Base-by-base conservation (phyloP, 2,797 vertebrate genomes). In the Pangasius macronema region DNA sequence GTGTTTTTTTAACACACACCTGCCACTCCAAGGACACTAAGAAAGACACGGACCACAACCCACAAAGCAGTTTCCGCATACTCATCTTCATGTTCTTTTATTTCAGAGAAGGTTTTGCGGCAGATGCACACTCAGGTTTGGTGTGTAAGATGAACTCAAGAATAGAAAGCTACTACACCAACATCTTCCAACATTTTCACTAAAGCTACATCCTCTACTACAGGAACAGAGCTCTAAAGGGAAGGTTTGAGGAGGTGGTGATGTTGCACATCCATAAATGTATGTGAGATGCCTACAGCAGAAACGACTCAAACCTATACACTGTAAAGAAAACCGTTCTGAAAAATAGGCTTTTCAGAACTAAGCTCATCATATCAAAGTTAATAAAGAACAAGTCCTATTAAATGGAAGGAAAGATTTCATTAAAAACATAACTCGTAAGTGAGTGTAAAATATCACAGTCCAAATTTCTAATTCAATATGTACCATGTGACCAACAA, bases 91-190 rank as follows among this genome's bases (percentile, higher is more conserved):
- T 53, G 75, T 77, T 49, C 42, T 86, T 86, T 63, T 85, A 79
- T 82, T 42, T 94, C 92, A 94, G 92, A 87, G 90, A 92, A 90
- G 82, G 75, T 89, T 87, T 33, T 7, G 16, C 18, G 7, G 51
- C 24, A 59, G 49, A 68, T 18, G 24, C 24, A 33, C 16, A 55
- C 24, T 55, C 75, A 77, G 73, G 85, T 87, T 81, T 61, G 13
- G 53, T 92, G 88, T 92, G 91, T 73, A 90, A 90, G 85, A 82
- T 81, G 83, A 67, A 84, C 91, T 88, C 82, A 90, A 92, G 89
- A 87, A 88, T 81, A 88, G 59, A 89, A 90, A 72, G 92, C 70
- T 89, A 90, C 86, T 90, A 87, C 82, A 57, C 86, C 87, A 81
- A 88, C 89, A 91, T 83, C 49, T 83, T 84, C 70, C 84, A 86